Conservation (phyloP, 2,797 vertebrate genomes). For the Halcyon smyrnensis region DNA sequence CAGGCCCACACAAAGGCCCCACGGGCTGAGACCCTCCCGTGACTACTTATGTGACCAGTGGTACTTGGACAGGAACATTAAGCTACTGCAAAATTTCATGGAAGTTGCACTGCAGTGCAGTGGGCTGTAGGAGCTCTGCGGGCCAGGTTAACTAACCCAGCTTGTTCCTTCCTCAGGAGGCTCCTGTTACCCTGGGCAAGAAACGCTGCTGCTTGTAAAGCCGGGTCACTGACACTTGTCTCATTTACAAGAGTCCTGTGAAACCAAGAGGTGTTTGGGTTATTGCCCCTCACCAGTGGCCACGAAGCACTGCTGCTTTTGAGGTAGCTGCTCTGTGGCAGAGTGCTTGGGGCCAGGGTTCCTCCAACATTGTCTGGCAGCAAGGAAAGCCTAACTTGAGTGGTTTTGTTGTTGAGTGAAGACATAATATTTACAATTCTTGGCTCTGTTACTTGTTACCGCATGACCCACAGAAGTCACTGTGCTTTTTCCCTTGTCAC, state of each 20-base stretch:
- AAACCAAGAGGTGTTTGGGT: not conserved
- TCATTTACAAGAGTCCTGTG: not conserved
- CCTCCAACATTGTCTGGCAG: not conserved
- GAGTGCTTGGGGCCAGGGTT: not conserved
- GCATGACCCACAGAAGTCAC: not conserved
- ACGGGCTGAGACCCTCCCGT: rapidly evolving
- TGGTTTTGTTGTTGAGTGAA: not conserved
- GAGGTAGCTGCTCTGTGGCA: not conserved
- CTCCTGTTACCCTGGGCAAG: not conserved
- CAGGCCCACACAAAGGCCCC: rapidly evolving
- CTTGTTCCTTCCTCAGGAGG: not conserved
- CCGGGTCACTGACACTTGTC: not conserved
- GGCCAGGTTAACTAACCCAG: rapidly evolving
- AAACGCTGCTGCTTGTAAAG: not conserved
- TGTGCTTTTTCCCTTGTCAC: not conserved
- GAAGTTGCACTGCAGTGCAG: rapidly evolving
- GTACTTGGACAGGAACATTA: not conserved
- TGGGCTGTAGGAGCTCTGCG: not conserved
- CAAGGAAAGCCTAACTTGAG: not conserved
- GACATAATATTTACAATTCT: not conserved
- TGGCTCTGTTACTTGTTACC: not conserved
- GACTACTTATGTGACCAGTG: rapidly evolving
- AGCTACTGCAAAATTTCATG: not conserved
- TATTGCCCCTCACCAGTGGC: not conserved
- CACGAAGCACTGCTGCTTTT: not conserved